A percentile compares a stretch with the other conserved stretches of the same genome.
Conservation (phyloP, 2,888 invertebrate species). For the Pelosia muscerda region DNA sequence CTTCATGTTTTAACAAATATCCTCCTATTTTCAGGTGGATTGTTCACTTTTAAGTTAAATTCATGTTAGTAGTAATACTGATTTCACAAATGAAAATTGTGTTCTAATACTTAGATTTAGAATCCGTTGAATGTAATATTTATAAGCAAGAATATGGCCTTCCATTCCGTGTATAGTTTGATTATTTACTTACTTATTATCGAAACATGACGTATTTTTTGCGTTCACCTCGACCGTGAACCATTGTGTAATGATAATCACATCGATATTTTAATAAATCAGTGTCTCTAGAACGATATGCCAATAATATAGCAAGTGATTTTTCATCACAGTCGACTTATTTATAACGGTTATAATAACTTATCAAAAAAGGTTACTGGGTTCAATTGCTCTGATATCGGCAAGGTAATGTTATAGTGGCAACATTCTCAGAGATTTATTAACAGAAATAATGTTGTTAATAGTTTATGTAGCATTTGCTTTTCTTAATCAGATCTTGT, state of each 20-base stretch:
- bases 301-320: slow-evolving; percentile 30
- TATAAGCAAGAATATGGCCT: too few relatives aligned
- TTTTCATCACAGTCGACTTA: slow-evolving; percentile 45
- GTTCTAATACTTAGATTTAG: background rate
- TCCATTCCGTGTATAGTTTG: background rate
- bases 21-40: too few relatives aligned
- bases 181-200: background rate
- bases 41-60: too few relatives aligned
- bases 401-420: slow-evolving; percentile 27
- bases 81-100: too few relatives aligned
- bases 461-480: slow-evolving; percentile 1
- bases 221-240: slow-evolving; percentile 7
- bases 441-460: slow-evolving; percentile 12
- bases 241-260: slow-evolving; percentile 3
- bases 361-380: slow-evolving; percentile 53
- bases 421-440: slow-evolving; percentile 20
- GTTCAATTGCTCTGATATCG: slow-evolving; percentile 51
- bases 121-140: background rate
- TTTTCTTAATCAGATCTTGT: slow-evolving; percentile 7
- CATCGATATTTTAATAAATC: background rate
- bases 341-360: slow-evolving; percentile 34
- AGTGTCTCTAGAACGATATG: background rate
- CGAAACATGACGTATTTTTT: background rate
- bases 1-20: too few relatives aligned
- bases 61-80: too few relatives aligned